Base-by-base conservation (phyloP, 2,888 invertebrate genomes). In the Machimus atricapillus region DNA sequence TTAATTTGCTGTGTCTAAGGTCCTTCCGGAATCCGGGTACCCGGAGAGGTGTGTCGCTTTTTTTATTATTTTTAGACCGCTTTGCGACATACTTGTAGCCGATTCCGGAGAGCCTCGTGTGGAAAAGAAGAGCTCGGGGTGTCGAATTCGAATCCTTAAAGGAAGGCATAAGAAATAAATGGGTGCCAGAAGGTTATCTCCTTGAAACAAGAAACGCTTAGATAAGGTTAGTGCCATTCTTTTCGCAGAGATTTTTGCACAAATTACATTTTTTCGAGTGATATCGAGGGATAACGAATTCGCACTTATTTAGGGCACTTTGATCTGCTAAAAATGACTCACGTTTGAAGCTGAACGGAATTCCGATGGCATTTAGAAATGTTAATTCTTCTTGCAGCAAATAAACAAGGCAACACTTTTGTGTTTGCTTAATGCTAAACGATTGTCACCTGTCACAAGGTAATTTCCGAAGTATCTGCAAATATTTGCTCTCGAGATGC, bases 391-490 rank as follows among this genome's bases (percentile, higher is more conserved):
- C 40, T 73, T 23, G 12, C 37, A 43, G 66, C 73, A 83, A 27
- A 83, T 73, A 83, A 83, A 83, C 66, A 66, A 66, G 66, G 83
- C 83, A 66, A 83, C 83, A 83, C 83, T 83, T 58, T 83, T 66
- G 37, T 83, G 73, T 83, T 83, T 83, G 27, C 83, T 40, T 14
- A 40, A 16, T 83, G 58, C 83, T 83, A 83, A 58, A 83, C 73
- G 66, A 66, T 66, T 83, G 83, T 83, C 83, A 83, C 83, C 58
- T 83, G 83, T 83, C 83, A 83, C 73, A 83, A 83, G 83, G 83
- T 83, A 83, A 83, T 73, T 83, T 73, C 23, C 58, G 43, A 37
- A 83, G 83, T 43, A 83, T 23, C 23, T 23, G 83, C 40, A 83
- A 83, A 83, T 83, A 83, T 83, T 83, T 83, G 83, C 83, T 40